Base-by-base conservation (phyloP, 2,113 vertebrate genomes). In the Spheniscus mendiculus region DNA sequence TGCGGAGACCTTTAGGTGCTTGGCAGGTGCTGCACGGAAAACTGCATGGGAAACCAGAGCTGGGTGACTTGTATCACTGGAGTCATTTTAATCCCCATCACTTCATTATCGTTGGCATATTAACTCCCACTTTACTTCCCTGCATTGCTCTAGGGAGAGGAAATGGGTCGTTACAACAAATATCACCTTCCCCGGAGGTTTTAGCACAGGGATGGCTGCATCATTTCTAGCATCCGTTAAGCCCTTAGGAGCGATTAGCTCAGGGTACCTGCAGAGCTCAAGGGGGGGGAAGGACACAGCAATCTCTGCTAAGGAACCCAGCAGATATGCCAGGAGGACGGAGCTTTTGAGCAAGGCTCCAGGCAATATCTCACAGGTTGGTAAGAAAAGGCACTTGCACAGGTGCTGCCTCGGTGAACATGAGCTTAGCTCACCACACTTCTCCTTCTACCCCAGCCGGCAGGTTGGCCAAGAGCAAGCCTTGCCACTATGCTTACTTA, bases 11-110 rank as follows among this genome's bases (percentile, higher is more conserved):
- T 89, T 56, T 3, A 36, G 58, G 38, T 66, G 34, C 72, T 70
- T 16, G 56, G 36, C 67, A 73, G 58, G 7, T 62, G 76, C 44
- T 6, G 0, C 59, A 15, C 3, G 45, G 40, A 34, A 53, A 77
- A 79, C 16, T 2, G 11, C 25, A 12, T 0, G 1, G 38, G 66
- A 69, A 74, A 63, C 15, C 59, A 38, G 38, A 80, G 58, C 83
- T 32, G 27, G 16, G 32, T 0, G 2, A 32, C 22, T 36, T 23
- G 32, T 16, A 13, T 23, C 0, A 1, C 26, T 9, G 15, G 4
- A 67, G 42, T 45, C 3, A 4, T 63, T 90, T 79, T 55, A 90
- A 90, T 5, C 34, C 19, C 20, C 45, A 42, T 67, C 52, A 15
- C 65, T 42, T 94, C 73, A 12, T 50, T 29, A 25, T 9, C 9